Evolutionary conservation across 2,113 vertebrate species (phyloP), one percentile per base, ranked within the genome.

Genomic region (Stictonetta naevosa): DNA sequence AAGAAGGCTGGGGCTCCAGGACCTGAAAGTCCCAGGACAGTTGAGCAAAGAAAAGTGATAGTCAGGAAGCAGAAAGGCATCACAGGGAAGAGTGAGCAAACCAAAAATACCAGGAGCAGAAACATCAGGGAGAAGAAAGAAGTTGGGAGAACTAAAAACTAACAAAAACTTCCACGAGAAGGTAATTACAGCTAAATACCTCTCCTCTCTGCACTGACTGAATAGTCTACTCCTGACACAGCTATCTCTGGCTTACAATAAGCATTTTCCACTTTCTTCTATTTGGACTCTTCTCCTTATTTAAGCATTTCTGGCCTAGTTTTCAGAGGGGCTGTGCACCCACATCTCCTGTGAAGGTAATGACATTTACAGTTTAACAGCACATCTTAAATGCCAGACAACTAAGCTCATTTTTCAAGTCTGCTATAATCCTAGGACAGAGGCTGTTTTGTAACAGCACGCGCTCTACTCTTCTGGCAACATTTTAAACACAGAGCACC

Each of bases 341-440:
- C 73, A 64, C 69, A 79, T 60, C 88, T 88, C 83, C 76, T 36
- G 76, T 56, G 90, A 81, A 92, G 56, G 85, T 52, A 92, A 94
- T 36, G 76, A 90, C 86, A 92, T 94, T 88, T 95, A 91, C 83
- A 81, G 88, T 88, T 81, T 12, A 91, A 72, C 60, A 85, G 88
- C 80, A 90, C 88, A 84, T 84, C 88, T 68, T 77, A 86, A 90
- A 91, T 1, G 34, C 77, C 90, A 60, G 79, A 92, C 63, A 62
- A 64, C 14, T 4, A 60, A 48, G 88, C 90, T 93, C 56, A 8
- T 56, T 90, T n/a, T 42, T 60, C 88, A 77, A 82, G 80, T 11
- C 42, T 1, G 0, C 73, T 42, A 1, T n/a, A 84, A 78, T 67
- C 92, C 93, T 6, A 28, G 76, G 68, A 64, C 25, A 56, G 69